These are phyloP conservation scores for Struthidea cinerea DNA, from an alignment of 2,113 vertebrate genomes.

Conservation along the genomic window DNA sequence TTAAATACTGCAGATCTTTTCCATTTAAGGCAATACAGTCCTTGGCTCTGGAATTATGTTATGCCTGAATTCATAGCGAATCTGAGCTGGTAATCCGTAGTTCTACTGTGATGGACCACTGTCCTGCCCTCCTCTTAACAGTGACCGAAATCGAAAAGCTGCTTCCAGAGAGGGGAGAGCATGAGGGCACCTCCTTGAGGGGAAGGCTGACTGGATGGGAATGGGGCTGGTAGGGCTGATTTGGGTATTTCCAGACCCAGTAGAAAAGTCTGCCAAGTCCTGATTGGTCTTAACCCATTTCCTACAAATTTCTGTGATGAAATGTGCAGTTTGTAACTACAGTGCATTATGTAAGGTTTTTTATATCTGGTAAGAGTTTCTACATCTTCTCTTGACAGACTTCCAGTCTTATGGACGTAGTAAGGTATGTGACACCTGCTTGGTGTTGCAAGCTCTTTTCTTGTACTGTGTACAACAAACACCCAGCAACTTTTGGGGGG, in stretches of 20 bases:
- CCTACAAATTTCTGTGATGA: neutral
- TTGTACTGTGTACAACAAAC: neutral
- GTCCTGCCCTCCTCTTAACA: neutral
- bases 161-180: neutral
- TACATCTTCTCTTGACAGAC: neutral
- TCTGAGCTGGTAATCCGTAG: neutral
- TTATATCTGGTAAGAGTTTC: neutral
- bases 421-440: neutral
- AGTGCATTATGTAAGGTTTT: neutral
- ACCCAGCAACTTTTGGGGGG: neutral
- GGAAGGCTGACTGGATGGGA: neutral
- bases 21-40: constrained; percentile 48
- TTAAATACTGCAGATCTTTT: constrained; percentile 5
- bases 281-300: neutral
- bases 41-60: neutral
- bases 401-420: accelerated
- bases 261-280: neutral
- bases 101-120: neutral
- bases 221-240: neutral
- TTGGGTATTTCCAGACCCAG: neutral
- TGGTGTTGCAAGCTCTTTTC: neutral
- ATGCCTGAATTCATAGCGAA: neutral
- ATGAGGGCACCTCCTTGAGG: accelerated
- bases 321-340: neutral
- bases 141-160: neutral